Evolutionary conservation across 2,113 vertebrate genomes (phyloP), one percentile per base, ranked within the genome.

Genomic region (Thalassarche chlororhynchos): DNA sequence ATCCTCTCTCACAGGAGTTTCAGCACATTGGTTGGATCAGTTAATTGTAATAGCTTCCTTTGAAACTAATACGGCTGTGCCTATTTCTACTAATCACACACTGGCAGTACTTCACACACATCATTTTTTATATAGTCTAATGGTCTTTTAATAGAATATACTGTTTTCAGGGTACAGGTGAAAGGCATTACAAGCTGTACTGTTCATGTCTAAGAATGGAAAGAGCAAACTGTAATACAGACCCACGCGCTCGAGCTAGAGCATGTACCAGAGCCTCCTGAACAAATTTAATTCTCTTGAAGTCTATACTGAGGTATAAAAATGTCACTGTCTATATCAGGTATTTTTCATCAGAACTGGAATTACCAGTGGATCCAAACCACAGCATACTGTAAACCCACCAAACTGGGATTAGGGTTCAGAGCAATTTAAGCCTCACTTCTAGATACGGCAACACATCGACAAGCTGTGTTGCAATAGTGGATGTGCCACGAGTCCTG

Each of bases 71-170:
- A 84, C 2, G 10, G n/a, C 78, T 44, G 60, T 64, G 23, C 70
- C 68, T 93, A 61, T 68, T 64, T 31, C 77, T 25, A 74, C 84
- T 97, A 91, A 95, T 96, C 97, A 21, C 44, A 14, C 51, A 7
- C 75, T 93, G 97, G 97, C 96, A 57, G 87, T 34, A 83, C 89
- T 95, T 97, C 80, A 57, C 64, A 69, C 90, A 84, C 93, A 71
- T 69, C 71, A 74, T 87, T 47, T 78, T 65, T 80, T 54, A 51
- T 32, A 34, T 5, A 26, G 65, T 28, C 91, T 32, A 34, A n/a
- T 34, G n/a, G 81, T 69, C 95, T 92, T 81, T 95, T 93, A 94
- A 86, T 77, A 95, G 94, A 81, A 58, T 84, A 91, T 16, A 24
- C 46, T 78, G 88, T 40, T 93, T 92, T 84, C 34, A 94, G 78